Percentiles rank a stretch among this genome's conserved stretches.
Evolutionary conservation across 2,888 invertebrate species (phyloP).

Genomic region (Phania funesta): DNA sequence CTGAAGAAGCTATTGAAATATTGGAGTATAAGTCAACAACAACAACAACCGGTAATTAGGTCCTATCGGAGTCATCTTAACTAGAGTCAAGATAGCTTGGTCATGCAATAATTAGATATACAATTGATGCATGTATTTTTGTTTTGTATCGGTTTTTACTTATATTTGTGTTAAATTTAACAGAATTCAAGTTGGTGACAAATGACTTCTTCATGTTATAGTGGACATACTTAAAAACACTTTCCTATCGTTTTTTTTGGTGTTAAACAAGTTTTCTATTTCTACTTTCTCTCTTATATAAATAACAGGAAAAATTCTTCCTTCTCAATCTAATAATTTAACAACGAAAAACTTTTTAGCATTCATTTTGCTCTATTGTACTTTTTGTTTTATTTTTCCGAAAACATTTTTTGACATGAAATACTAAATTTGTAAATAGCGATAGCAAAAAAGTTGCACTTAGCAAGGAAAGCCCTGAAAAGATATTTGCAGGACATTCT

Average conservation of each 20-base stretch:
- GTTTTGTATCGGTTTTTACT: neutral
- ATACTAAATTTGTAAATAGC: conserved; percentile 6
- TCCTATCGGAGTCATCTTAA: no score
- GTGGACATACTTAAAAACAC: conserved; percentile 7
- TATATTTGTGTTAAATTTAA: neutral
- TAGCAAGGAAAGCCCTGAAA: conserved; percentile 15
- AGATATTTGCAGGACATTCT: conserved; percentile 41
- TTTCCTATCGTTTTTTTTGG: neutral
- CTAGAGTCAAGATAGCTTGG: no score
- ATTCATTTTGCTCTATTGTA: neutral
- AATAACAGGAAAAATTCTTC: conserved; percentile 31
- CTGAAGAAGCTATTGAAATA: no score
- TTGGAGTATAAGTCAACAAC: no score
- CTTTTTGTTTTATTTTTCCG: neutral
- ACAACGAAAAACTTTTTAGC: conserved; percentile 39
- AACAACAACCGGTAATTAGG: no score
- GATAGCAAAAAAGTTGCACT: neutral
- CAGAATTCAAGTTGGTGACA: neutral
- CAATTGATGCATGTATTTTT: neutral
- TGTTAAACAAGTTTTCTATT: neutral
- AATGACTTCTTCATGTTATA: neutral
- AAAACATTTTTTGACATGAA: conserved; percentile 39
- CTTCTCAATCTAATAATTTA: conserved; percentile 41
- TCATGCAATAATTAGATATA: neutral
- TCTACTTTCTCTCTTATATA: neutral